Base-by-base conservation (phyloP, 2,797 vertebrate genomes). In the Chrysocyon brachyurus region DNA sequence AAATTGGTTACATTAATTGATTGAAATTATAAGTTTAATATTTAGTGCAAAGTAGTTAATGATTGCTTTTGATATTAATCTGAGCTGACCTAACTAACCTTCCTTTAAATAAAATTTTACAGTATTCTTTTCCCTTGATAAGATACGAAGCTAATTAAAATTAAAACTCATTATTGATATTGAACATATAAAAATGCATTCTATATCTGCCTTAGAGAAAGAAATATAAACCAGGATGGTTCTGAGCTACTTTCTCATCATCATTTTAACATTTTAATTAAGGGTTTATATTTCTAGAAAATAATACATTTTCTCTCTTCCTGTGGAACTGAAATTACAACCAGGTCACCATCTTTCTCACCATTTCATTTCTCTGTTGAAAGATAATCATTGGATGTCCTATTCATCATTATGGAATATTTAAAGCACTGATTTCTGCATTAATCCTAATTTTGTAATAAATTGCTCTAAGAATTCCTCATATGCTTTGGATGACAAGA, bases 101-200 rank as follows among this genome's bases (percentile, higher is more conserved):
- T 75, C 54, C 22, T 89, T 95, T 96, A 95, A 96, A 72, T 91
- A 94, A 97, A 92, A 97, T 92, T 96, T 92, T 90, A 89, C 46
- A 54, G n/a, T 75, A 46, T 36, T 94, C 57, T 87, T 96, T 94
- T 83, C 91, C 64, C 93, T 83, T 87, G 81, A 87, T 73, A 93
- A 96, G 75, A 49, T 54, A 88, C 73, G 78, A 96, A 91, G 66
- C 94, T 95, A 95, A 96, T 97, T 96, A 97, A 97, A 97, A 97
- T 91, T 70, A 87, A 96, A 96, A 88, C 46, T 96, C 81, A 96
- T 96, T 95, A 96, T 82, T 91, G 61, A 96, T 87, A 96, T 96
- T 73, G 28, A 72, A 52, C 77, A 93, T 73, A 75, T 86, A 82
- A 87, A 90, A 94, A 94, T 70, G 16, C 93, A 90, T 89, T 90